These are phyloP conservation scores for Holcopasites calliopsidis DNA, from an alignment of 1,140 invertebrate species.

Conservation along the genomic window DNA sequence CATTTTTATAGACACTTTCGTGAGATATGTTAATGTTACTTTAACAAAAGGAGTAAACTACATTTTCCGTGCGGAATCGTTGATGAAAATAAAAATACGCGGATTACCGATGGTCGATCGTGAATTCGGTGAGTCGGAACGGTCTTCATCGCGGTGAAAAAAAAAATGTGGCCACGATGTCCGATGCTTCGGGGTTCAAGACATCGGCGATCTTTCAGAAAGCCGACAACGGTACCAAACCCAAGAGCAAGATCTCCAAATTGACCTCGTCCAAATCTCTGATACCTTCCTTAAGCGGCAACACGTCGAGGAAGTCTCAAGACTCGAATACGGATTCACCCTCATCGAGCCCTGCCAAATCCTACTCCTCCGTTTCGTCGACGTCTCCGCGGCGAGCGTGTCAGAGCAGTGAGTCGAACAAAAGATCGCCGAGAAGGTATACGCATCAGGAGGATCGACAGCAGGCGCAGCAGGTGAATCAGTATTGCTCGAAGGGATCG, in stretches of 20 bases:
- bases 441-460: slow-evolving; percentile 40
- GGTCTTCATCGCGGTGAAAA: background rate
- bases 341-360: slow-evolving; percentile 24
- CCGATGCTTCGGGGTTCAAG: slow-evolving; percentile 61
- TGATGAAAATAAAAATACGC: background rate
- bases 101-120: background rate
- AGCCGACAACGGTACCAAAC: slow-evolving; percentile 63
- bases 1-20: too few species aligned
- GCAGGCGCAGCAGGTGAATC: slow-evolving; percentile 13
- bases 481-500: slow-evolving; percentile 32
- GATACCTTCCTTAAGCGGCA: slow-evolving; percentile 14
- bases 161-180: slow-evolving; percentile 62
- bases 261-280: slow-evolving; percentile 54
- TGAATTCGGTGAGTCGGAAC: background rate
- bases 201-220: slow-evolving; percentile 46
- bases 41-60: background rate
- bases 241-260: slow-evolving; percentile 64
- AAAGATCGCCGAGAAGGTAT: slow-evolving; percentile 47
- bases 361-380: slow-evolving; percentile 13
- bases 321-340: slow-evolving; percentile 42
- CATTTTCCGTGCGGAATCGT: too few species aligned
- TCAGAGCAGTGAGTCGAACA: background rate
- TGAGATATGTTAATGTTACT: too few species aligned
- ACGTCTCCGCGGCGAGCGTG: slow-evolving; percentile 30
- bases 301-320: slow-evolving; percentile 34